A percentile compares a stretch with the other conserved stretches of the same genome.
Evolutionary conservation across 23 tunicate species (phyloP).

Genomic region (Ascidia mentula): DNA sequence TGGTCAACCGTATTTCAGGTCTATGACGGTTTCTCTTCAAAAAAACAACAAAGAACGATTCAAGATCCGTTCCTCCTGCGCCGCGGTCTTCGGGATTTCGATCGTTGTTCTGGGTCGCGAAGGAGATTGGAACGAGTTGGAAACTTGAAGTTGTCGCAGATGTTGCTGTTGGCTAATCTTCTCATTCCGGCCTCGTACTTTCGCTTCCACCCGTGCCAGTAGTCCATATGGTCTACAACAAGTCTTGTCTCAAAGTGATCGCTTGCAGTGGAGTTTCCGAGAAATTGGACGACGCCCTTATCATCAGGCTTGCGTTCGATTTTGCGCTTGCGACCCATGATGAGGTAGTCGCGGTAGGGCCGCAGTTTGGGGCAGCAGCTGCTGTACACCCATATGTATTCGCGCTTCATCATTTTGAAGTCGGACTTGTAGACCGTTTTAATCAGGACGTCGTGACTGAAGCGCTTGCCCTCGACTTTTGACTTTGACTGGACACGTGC

Average conservation of each 20-base stretch:
- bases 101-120: not conserved
- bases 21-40: too few relatives aligned
- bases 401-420: conserved; percentile 68
- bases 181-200: conserved; percentile 51
- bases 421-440: conserved; percentile 53
- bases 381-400: conserved; percentile 82
- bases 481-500: conserved; percentile 56
- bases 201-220: conserved; percentile 80
- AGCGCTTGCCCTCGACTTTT: conserved; percentile 46
- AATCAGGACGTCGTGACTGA: conserved; percentile 63
- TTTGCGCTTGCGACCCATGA: conserved; percentile 79
- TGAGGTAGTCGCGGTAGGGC: conserved; percentile 63
- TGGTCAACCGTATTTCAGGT: not conserved
- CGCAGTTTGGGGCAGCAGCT: conserved; percentile 87
- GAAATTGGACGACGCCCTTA: conserved; percentile 31
- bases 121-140: conserved; percentile 4
- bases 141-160: conserved; percentile 24
- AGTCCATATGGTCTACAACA: conserved; percentile 82
- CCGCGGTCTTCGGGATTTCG: not conserved
- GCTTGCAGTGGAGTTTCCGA: not conserved
- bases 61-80: not conserved
- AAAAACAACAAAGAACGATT: too few relatives aligned
- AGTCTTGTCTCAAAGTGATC: conserved; percentile 54
- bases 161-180: conserved; percentile 36
- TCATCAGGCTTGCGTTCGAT: conserved; percentile 33